These are phyloP conservation scores for Noctua fimbriata DNA, from an alignment of 2,888 invertebrate species.

Conservation along the genomic window DNA sequence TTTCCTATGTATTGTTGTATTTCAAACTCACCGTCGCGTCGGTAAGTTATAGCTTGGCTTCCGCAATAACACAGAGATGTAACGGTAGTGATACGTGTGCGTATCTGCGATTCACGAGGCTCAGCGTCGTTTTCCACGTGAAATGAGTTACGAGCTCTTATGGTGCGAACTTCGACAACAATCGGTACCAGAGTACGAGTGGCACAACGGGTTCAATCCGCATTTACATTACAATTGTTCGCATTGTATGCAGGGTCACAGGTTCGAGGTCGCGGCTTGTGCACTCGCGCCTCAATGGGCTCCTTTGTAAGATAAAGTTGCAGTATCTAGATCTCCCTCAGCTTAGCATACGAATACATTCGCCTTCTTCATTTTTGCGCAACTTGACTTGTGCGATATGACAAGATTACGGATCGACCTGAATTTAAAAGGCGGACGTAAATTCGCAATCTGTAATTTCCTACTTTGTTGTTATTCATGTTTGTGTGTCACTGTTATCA, in stretches of 20 bases:
- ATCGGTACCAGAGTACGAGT: slow-evolving; percentile 79
- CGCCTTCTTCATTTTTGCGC: slow-evolving; percentile 21
- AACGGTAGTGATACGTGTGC: slow-evolving; percentile 30
- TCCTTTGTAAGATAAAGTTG: slow-evolving; percentile 68
- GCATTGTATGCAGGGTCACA: slow-evolving; percentile 86
- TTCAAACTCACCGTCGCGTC: neutral
- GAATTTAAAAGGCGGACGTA: slow-evolving; percentile 33
- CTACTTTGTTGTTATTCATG: slow-evolving; percentile 40
- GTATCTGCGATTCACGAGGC: slow-evolving; percentile 46
- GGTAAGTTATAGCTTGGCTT: slow-evolving; percentile 6
- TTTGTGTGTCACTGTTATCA: slow-evolving; percentile 55
- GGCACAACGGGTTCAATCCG: slow-evolving; percentile 80
- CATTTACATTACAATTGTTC: slow-evolving; percentile 87
- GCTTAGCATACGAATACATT: slow-evolving; percentile 47
- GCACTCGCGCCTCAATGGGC: slow-evolving; percentile 74
- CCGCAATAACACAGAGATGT: slow-evolving; percentile 20
- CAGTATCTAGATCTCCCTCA: slow-evolving; percentile 52
- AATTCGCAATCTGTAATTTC: slow-evolving; percentile 33
- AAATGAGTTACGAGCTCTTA: slow-evolving; percentile 45
- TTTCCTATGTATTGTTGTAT: slow-evolving; percentile 15
- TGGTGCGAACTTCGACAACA: slow-evolving; percentile 70
- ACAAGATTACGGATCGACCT: slow-evolving; percentile 33
- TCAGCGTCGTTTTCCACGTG: slow-evolving; percentile 55
- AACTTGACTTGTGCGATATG: slow-evolving; percentile 14
- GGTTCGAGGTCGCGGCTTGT: slow-evolving; percentile 86